A percentile compares a stretch with the other conserved stretches of the same genome.
Evolutionary conservation across 2,113 vertebrate genomes (phyloP).

Genomic region (Gadus macrocephalus): DNA sequence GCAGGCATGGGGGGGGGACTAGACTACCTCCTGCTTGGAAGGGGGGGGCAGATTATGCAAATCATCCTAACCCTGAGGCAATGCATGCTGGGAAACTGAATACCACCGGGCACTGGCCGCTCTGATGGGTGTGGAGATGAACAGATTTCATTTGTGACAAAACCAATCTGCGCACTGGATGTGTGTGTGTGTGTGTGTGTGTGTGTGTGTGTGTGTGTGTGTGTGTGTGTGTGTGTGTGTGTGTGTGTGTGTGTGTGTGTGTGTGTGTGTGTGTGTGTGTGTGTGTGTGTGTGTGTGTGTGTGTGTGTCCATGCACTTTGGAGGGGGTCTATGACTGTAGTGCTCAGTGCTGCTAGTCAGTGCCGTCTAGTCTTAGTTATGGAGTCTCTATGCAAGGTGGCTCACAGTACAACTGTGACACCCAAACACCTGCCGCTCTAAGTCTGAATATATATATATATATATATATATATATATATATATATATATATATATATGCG

Average conservation of each 20-base stretch:
- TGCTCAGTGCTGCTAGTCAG: conserved; percentile 58
- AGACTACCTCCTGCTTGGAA: conserved; percentile 47
- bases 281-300: conserved; percentile 39
- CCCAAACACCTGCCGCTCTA: conserved; percentile 30
- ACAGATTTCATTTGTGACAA: conserved; percentile 18
- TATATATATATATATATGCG: neutral
- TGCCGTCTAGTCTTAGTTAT: conserved; percentile 51
- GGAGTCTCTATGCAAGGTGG: conserved; percentile 34
- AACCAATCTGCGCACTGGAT: conserved; percentile 25
- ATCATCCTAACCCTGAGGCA: conserved; percentile 54
- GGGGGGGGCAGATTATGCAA: conserved; percentile 38
- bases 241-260: neutral
- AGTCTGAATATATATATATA: conserved; percentile 19
- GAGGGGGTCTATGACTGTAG: conserved; percentile 36
- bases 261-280: no score
- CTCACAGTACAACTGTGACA: conserved; percentile 44
- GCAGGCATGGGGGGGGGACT: conserved; percentile 55
- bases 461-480: conserved; percentile 20
- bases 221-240: conserved; percentile 12
- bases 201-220: conserved; percentile 13
- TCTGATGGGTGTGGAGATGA: conserved; percentile 27
- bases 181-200: conserved; percentile 34
- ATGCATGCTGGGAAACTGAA: conserved; percentile 58
- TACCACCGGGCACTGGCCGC: conserved; percentile 40
- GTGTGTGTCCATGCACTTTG: conserved; percentile 25